Conservation (phyloP, 2,797 vertebrate species). For the Sebastes trivittatus region DNA sequence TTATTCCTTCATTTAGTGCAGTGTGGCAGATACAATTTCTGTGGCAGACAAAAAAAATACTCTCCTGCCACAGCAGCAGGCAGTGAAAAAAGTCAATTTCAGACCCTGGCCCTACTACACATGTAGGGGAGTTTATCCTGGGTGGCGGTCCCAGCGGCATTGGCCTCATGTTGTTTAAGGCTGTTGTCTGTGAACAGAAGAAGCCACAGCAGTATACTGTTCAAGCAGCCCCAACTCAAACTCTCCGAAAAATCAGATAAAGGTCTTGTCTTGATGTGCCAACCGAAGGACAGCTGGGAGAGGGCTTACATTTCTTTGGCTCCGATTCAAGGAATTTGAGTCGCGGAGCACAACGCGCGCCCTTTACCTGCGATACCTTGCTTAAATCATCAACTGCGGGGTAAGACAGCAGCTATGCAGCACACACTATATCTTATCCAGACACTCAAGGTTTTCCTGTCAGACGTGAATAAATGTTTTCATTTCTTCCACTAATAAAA, state of each 20-base stretch:
- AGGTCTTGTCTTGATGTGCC: constrained; percentile 69
- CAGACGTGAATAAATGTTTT: constrained; percentile 46
- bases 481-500: constrained; percentile 50
- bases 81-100: no score
- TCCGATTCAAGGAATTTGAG: constrained; percentile 72
- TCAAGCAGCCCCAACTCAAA: constrained; percentile 44
- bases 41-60: no score
- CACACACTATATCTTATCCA: neutral
- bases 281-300: constrained; percentile 73
- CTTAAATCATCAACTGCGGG: constrained; percentile 23
- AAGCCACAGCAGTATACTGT: constrained; percentile 18
- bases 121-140: neutral
- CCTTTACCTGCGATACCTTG: constrained; percentile 57
- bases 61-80: no score
- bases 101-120: neutral
- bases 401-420: neutral
- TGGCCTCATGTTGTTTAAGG: constrained; percentile 19
- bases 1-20: no score
- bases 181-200: constrained; percentile 27
- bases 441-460: constrained; percentile 1
- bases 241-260: constrained; percentile 69
- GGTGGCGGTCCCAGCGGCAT: neutral
- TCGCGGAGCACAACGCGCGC: constrained; percentile 20
- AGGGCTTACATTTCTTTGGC: constrained; percentile 72
- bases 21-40: no score